A percentile compares a stretch with the other conserved stretches of the same genome.
Evolutionary conservation across 2,797 vertebrate genomes (phyloP).

Genomic region (Natrix natrix): DNA sequence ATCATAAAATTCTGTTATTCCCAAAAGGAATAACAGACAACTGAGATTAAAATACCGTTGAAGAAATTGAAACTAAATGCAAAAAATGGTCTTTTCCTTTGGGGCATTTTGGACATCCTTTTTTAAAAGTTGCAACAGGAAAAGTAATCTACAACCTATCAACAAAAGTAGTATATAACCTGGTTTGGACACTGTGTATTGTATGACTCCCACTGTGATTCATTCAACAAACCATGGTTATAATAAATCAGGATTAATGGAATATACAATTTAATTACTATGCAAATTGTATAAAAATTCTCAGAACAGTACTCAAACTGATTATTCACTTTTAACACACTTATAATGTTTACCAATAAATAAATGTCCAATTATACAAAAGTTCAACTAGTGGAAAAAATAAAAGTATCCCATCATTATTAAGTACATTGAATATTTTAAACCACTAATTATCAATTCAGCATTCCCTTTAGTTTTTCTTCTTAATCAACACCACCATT

Average conservation of each 20-base stretch:
- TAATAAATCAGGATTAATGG: neutral
- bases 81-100: neutral
- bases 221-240: neutral
- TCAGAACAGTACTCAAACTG: neutral
- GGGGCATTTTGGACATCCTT: neutral
- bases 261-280: neutral
- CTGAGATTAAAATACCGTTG: neutral
- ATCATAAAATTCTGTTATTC: neutral
- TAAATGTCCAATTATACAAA: neutral
- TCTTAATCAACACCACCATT: neutral
- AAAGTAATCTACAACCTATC: neutral
- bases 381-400: neutral
- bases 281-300: neutral
- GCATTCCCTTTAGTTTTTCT: neutral
- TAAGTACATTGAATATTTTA: neutral
- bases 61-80: neutral
- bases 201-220: neutral
- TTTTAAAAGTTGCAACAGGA: neutral
- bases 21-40: neutral
- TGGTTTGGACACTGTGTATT: neutral
- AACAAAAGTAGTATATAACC: neutral
- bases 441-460: neutral
- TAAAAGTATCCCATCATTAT: neutral
- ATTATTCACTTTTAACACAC: neutral
- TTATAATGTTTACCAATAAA: neutral